Evolutionary conservation across 2,888 invertebrate genomes (phyloP).

Genomic region (Crocallis elinguaria): DNA sequence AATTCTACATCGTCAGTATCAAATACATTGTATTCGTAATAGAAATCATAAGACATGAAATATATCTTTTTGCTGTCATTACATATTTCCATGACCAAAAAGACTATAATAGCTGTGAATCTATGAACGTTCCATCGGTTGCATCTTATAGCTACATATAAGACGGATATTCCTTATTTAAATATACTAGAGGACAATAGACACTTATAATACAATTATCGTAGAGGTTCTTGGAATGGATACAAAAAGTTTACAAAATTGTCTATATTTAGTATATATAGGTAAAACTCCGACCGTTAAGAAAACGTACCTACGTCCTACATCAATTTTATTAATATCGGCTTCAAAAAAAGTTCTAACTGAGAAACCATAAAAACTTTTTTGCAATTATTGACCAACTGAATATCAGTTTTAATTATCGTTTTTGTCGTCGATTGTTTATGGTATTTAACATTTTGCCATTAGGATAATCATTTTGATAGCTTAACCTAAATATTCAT

Average conservation of each 20-base stretch:
- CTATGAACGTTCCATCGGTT: slow-evolving; percentile 15
- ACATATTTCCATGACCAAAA: not conserved
- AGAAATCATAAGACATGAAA: not conserved
- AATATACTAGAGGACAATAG: slow-evolving; percentile 71
- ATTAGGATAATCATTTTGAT: too few relatives aligned
- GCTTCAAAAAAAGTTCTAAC: too few relatives aligned
- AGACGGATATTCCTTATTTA: slow-evolving; percentile 78
- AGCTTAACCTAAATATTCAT: too few relatives aligned
- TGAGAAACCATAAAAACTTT: too few relatives aligned
- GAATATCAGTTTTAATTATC: too few relatives aligned
- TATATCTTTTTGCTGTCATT: not conserved
- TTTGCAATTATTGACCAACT: too few relatives aligned
- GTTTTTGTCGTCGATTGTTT: too few relatives aligned
- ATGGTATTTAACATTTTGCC: too few relatives aligned
- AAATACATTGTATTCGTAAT: too few relatives aligned
- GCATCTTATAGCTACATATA: slow-evolving; percentile 72
- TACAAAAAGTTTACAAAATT: slow-evolving; percentile 81
- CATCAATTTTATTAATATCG: too few relatives aligned
- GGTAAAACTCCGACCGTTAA: slow-evolving; percentile 14
- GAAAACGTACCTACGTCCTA: slow-evolving; percentile 1
- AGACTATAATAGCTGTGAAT: not conserved
- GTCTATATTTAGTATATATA: slow-evolving; percentile 40
- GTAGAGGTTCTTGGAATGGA: slow-evolving; percentile 76
- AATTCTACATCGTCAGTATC: too few relatives aligned
- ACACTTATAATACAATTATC: slow-evolving; percentile 76